A percentile compares a stretch with the other conserved stretches of the same genome.
phyloP scores from a whole-genome alignment of 2,113 vertebrate genomes.

The Proterorhinus semilunaris region DNA sequence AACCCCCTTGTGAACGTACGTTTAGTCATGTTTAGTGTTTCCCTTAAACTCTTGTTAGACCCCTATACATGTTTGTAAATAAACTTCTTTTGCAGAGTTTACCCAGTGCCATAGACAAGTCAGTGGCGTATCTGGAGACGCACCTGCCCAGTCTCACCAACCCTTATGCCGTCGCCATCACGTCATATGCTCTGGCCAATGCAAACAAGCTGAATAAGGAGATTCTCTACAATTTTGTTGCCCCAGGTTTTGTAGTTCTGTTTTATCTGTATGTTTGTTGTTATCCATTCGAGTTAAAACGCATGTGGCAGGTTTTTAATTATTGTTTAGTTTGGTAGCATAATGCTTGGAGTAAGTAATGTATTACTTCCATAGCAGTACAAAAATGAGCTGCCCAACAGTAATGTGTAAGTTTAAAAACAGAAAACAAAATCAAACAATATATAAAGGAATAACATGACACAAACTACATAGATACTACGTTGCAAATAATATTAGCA shows the following conservation, averaged over 20 bases:
- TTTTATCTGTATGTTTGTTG: no score
- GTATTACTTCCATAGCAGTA: no score
- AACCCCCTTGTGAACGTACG: constrained; percentile 74
- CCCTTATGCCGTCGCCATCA: constrained; percentile 83
- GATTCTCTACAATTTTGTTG: constrained; percentile 58
- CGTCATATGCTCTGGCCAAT: constrained; percentile 83
- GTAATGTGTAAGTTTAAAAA: no score
- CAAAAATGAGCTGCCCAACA: no score
- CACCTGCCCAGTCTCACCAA: constrained; percentile 72
- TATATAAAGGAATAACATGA: no score
- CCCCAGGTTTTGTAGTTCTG: constrained; percentile 65
- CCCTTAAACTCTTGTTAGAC: background rate
- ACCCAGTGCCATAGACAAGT: constrained; percentile 66
- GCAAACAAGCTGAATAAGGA: constrained; percentile 48
- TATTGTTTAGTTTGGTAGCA: no score
- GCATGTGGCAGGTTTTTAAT: no score
- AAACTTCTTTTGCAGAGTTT: constrained; percentile 69
- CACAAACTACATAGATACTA: no score
- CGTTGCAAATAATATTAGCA: no score
- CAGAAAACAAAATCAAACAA: no score
- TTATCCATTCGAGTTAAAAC: no score
- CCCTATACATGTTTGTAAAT: background rate
- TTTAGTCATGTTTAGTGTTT: background rate
- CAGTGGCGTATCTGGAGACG: constrained; percentile 65
- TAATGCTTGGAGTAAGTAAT: no score